A percentile compares a stretch with the other conserved stretches of the same genome.
phyloP scores from a whole-genome alignment of 2,888 invertebrate genomes.

The Antheraea assamensis region DNA sequence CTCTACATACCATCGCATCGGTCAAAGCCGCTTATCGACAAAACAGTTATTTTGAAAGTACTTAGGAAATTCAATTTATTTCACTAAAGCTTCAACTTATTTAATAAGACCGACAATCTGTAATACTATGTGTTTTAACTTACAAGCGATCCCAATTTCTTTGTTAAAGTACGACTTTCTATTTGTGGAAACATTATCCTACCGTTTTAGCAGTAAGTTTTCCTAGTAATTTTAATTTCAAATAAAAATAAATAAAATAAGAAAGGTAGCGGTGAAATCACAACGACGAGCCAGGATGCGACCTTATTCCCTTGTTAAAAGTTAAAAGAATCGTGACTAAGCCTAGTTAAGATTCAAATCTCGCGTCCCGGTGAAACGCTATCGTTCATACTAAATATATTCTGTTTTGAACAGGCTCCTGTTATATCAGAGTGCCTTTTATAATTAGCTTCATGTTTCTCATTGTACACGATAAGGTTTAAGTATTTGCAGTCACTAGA shows the following conservation, averaged over 20 bases:
- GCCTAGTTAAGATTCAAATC: constrained; percentile 75
- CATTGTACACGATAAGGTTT: not conserved
- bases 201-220: too few species aligned
- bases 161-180: too few species aligned
- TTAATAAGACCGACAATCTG: too few species aligned
- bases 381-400: constrained; percentile 70
- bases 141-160: too few species aligned
- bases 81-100: too few species aligned
- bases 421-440: constrained; percentile 8
- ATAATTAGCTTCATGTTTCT: constrained; percentile 13
- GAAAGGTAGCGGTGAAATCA: constrained; percentile 9
- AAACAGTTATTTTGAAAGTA: too few species aligned
- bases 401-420: constrained; percentile 15
- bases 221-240: too few species aligned
- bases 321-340: constrained; percentile 67
- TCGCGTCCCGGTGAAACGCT: constrained; percentile 50
- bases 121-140: too few species aligned
- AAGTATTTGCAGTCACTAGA: not conserved
- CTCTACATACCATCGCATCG: too few species aligned
- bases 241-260: not conserved
- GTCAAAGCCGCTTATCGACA: too few species aligned
- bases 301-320: constrained; percentile 42
- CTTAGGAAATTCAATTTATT: too few species aligned
- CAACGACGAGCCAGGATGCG: constrained; percentile 36
- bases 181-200: too few species aligned